Evolutionary conservation across 2,888 invertebrate species (phyloP).

Genomic region (Lepidochrysops patricia): DNA sequence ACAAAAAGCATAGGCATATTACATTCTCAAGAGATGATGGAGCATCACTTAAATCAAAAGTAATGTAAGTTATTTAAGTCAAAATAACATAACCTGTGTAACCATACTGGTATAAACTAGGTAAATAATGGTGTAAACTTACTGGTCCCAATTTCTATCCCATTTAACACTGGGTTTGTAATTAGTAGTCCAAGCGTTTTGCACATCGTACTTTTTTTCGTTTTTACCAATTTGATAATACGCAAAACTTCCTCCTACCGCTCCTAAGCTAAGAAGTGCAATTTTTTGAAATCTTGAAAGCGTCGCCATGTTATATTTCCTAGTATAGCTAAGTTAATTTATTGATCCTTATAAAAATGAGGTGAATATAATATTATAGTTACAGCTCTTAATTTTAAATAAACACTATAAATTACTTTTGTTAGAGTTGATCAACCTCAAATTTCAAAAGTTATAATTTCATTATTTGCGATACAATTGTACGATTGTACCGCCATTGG

Average conservation of each 20-base stretch:
- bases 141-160: conserved; percentile 94
- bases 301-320: conserved; percentile 56
- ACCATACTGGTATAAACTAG: not conserved
- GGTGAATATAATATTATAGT: not conserved
- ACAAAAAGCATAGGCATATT: too few species aligned
- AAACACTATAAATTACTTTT: not conserved
- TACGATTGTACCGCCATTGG: too few species aligned
- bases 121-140: conserved; percentile 41
- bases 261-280: conserved; percentile 75
- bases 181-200: conserved; percentile 82
- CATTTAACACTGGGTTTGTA: conserved; percentile 80
- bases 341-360: not conserved
- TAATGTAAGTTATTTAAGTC: too few species aligned
- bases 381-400: not conserved
- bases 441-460: too few species aligned
- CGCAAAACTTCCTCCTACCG: conserved; percentile 78
- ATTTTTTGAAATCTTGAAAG: conserved; percentile 75
- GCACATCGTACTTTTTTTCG: conserved; percentile 61
- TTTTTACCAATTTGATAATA: conserved; percentile 73
- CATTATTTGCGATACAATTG: too few species aligned
- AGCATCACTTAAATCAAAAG: too few species aligned
- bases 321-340: not conserved
- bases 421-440: not conserved
- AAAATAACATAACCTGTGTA: conserved; percentile 7
- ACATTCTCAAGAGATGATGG: too few species aligned